These are phyloP conservation scores for Burhinus oedicnemus DNA, from an alignment of 2,113 vertebrate species.

Conservation along the genomic window DNA sequence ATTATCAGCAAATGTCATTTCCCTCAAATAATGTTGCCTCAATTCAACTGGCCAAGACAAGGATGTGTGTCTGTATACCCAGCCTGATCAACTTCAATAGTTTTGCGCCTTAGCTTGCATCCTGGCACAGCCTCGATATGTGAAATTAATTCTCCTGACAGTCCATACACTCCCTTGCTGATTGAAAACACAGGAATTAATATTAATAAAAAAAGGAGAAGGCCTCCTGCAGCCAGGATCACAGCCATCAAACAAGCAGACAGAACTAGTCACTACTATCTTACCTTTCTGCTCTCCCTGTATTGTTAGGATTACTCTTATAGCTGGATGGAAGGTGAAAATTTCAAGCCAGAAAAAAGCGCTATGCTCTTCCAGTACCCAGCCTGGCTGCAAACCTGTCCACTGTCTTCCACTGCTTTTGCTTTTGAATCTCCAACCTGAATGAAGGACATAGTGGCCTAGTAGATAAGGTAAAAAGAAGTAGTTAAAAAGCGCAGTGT, in stretches of 20 bases:
- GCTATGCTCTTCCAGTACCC: background rate
- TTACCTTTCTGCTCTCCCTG: background rate
- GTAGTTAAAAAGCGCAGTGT: background rate
- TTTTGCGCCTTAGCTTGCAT: background rate
- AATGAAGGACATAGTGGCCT: background rate
- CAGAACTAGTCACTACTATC: background rate
- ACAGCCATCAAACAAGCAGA: background rate
- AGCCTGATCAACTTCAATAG: background rate
- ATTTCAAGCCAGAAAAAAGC: background rate
- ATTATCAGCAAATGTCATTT: background rate
- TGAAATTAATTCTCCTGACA: background rate
- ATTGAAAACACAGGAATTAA: background rate
- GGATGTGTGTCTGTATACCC: background rate
- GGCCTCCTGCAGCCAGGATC: background rate
- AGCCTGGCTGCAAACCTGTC: background rate
- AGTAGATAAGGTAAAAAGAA: background rate
- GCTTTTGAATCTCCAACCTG: background rate
- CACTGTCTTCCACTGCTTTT: background rate
- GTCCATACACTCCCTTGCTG: background rate
- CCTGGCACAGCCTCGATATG: background rate
- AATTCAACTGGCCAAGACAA: background rate
- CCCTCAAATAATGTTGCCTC: background rate
- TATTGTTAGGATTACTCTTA: background rate
- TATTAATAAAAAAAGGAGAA: background rate
- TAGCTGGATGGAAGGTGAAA: background rate